Evolutionary conservation across 2,797 vertebrate genomes (phyloP), one percentile per base, ranked within the genome.

Genomic region (Harpagifer antarcticus): DNA sequence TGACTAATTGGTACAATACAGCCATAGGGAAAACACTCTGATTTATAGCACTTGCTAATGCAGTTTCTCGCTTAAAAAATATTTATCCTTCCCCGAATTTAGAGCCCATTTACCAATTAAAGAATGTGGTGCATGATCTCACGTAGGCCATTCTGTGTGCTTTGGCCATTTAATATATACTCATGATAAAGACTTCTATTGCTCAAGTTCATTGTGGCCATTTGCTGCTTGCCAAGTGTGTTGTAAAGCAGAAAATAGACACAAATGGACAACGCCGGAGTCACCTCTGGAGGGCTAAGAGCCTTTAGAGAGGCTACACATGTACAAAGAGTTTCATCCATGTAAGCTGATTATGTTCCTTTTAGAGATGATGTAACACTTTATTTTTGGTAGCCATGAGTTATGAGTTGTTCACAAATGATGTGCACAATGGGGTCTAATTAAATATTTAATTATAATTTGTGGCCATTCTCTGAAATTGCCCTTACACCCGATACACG

Each of bases 1-100:
- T 82, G 78, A 87, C 90, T 92, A 91, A 92, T 90, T 92, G 86
- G 86, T 67, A 85, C 79, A 72, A 56, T 78, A 58, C 71, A 82
- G 66, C 66, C 73, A 42, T 60, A 76, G 57, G 15, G 27, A 42
- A 73, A 72, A 73, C 55, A 40, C 67, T 81, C 71, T 78, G 86
- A 92, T 90, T 85, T 79, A 87, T 86, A 16, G 52, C 13, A 44
- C 65, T 68, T 45, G 61, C 72, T 74, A 70, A 80, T 65, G 65
- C 74, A 71, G 73, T 75, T 89, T 82, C 65, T 76, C 8, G 3
- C 58, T 83, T 82, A 68, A 72, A 82, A 86, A 81, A 84, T 67
- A 85, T 83, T 56, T 79, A 57, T 82, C 23, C 60, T 68, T 69
- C 64, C 74, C 62, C 72, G 65, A 76, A 81, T 89, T 74, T 74